Evolutionary conservation across 1,140 invertebrate species (phyloP), one percentile per base, ranked within the genome.

Genomic region (Zaprionus tsacasi): DNA sequence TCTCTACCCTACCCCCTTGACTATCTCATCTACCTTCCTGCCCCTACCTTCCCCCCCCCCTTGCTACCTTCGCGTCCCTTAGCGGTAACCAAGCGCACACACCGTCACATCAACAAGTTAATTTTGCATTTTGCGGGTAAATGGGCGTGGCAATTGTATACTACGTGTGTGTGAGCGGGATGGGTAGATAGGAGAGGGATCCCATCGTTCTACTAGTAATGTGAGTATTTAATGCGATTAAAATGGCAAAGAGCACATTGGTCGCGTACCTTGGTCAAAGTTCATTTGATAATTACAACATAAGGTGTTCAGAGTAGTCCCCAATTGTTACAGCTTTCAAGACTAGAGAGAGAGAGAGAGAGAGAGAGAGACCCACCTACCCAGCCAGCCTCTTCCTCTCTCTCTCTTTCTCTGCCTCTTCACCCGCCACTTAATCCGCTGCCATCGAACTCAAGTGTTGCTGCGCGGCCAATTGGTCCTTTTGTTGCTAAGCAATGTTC

Each of bases 141-240:
- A 55, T 55, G 65, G n/a, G 63, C 45, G 35, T 63, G 33, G 66
- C 43, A 59, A 33, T 15, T 30, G 27, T 30, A 45, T 30, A 30
- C 15, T 27, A 12, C 30, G 25, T 48, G 25, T 43, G 25, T 55
- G n/a, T 17, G 52, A 25, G 45, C 7, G 15, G 21, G 2, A 21
- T 21, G 21, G 21, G 21, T 21, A 21, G 21, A 52, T 27, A 30
- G n/a, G 21, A 27, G 43, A 27, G 43, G 50, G 21, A 25, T 33
- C 43, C 27, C 21, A 25, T 40, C 54, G 35, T 43, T 45, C 27
- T 12, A 48, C 35, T 40, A 33, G 65, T n/a, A 60, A 56, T 69
- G 77, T 65, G 83, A 74, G 77, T 76, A 75, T 80, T 88, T 88
- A 80, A 87, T 87, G 85, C 80, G 77, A 88, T 87, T 85, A 86